phyloP scores from a whole-genome alignment of 2,797 vertebrate species.

The Galagoides demidoff region DNA sequence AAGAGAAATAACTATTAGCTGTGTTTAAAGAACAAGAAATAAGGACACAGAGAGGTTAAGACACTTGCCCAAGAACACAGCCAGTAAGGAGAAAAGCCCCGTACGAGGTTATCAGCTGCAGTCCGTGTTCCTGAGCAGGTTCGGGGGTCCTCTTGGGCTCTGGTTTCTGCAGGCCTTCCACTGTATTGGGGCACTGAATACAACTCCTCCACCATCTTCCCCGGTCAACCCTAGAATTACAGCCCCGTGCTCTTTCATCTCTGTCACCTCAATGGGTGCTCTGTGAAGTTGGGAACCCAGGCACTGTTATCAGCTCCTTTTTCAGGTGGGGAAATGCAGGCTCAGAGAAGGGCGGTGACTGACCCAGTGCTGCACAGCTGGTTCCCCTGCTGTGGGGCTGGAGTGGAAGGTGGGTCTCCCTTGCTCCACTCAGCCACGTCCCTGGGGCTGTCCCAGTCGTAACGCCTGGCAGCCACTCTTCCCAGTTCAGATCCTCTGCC shows the following conservation, averaged over 20 bases:
- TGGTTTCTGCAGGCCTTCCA: too few species aligned
- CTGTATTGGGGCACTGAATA: accelerated
- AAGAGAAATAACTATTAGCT: neutral
- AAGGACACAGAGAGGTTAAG: too few species aligned
- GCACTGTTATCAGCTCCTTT: neutral
- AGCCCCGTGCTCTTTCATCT: neutral
- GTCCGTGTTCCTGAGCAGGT: neutral
- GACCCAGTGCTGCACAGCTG: neutral
- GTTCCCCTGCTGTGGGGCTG: accelerated
- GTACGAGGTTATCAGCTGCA: accelerated
- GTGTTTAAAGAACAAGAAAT: neutral
- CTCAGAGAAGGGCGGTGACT: neutral
- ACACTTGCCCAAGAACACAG: neutral
- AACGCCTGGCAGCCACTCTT: neutral
- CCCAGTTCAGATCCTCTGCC: neutral
- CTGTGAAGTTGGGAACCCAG: neutral
- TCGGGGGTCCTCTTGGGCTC: neutral
- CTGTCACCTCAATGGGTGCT: neutral
- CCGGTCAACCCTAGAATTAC: accelerated
- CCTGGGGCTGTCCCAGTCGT: accelerated
- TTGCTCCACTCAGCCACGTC: accelerated
- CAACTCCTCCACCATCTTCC: too few species aligned
- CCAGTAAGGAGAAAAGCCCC: neutral
- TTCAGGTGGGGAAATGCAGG: neutral
- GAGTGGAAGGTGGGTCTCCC: neutral